A percentile compares a stretch with the other conserved stretches of the same genome.
These are phyloP conservation scores for Bradypodion pumilum DNA, from an alignment of 2,797 vertebrate genomes.

Conservation along the genomic window DNA sequence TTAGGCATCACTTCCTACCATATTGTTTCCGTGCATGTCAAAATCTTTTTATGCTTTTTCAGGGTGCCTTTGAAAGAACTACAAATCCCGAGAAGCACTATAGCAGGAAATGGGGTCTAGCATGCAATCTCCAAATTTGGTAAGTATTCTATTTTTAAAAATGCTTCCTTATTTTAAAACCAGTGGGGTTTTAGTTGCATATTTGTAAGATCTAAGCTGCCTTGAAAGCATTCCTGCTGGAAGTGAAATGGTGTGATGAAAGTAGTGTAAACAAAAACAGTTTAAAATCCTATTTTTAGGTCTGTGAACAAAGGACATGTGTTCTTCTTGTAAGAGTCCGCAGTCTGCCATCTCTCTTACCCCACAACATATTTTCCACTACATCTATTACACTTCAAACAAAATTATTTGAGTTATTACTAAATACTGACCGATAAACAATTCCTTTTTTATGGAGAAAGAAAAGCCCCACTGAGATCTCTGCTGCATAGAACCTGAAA, in stretches of 20 bases:
- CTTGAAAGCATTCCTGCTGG: not conserved
- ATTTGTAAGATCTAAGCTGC: not conserved
- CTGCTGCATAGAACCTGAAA: constrained; percentile 96
- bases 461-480: constrained; percentile 94
- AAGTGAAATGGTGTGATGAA: not conserved
- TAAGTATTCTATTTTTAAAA: too few species aligned
- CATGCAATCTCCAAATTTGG: too few species aligned
- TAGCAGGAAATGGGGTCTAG: too few species aligned
- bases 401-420: not conserved
- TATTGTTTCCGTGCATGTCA: too few species aligned
- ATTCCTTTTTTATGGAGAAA: constrained; percentile 92
- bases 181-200: not conserved
- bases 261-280: not conserved
- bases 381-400: not conserved
- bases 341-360: not conserved
- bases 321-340: not conserved
- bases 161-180: too few species aligned
- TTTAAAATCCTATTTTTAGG: not conserved
- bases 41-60: too few species aligned
- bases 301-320: not conserved
- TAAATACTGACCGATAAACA: constrained; percentile 87
- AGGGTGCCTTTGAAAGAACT: too few species aligned
- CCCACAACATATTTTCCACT: not conserved
- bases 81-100: too few species aligned
- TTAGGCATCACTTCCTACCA: too few species aligned